phyloP scores from a whole-genome alignment of 2,888 invertebrate genomes.

The Caenorhabditis doughertyi region DNA sequence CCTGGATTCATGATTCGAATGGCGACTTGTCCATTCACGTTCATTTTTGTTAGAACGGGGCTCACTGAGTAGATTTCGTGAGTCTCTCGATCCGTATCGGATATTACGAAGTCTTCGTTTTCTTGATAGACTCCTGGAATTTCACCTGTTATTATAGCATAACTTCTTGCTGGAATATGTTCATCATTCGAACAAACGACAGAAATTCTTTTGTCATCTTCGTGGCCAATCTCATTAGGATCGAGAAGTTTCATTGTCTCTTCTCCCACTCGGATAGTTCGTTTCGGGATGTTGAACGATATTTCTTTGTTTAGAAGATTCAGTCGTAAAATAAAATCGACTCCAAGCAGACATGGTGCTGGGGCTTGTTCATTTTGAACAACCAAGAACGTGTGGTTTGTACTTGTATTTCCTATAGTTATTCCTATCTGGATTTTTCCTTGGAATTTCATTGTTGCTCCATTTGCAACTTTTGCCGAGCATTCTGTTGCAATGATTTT shows the following conservation, averaged over 20 bases:
- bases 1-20: neutral
- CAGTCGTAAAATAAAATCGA: constrained; percentile 13
- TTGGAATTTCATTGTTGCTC: neutral
- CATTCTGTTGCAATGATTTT: neutral
- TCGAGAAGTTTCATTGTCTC: neutral
- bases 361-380: constrained; percentile 17
- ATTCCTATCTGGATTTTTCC: neutral
- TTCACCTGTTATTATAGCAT: neutral
- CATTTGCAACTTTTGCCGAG: constrained; percentile 24
- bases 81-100: neutral
- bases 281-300: neutral
- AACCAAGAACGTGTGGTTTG: neutral
- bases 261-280: neutral
- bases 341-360: constrained; percentile 33
- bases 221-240: neutral
- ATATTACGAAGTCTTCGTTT: neutral
- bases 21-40: neutral
- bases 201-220: neutral
- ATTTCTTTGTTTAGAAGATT: constrained; percentile 4
- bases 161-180: neutral
- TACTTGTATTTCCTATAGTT: constrained; percentile 8
- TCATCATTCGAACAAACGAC: constrained; percentile 3
- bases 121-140: neutral
- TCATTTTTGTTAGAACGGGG: neutral
- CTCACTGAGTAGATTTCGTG: constrained; percentile 3